phyloP scores from a whole-genome alignment of 35 echinoderm and acorn worm genomes.

The Strongylocentrotus purpuratus region DNA sequence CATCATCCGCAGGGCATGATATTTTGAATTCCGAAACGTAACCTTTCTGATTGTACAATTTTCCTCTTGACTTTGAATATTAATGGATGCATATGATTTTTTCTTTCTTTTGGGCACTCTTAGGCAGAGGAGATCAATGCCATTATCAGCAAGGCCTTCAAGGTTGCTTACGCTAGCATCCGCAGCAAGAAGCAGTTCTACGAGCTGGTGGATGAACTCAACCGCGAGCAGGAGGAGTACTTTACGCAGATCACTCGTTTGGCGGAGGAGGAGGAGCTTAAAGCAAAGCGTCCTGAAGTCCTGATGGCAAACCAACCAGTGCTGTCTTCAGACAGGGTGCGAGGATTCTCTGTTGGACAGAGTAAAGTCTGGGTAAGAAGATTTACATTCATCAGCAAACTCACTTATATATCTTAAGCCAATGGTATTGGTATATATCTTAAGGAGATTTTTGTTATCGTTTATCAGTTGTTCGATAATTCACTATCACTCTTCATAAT shows the following conservation, averaged over 20 bases:
- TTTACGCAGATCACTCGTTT: conserved; percentile 68
- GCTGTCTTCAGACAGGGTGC: conserved; percentile 62
- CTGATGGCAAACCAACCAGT: conserved; percentile 69
- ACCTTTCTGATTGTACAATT: no score
- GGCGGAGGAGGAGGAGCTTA: conserved; percentile 51
- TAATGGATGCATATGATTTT: no score
- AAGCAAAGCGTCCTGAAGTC: conserved; percentile 53
- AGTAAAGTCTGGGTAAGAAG: conserved; percentile 85
- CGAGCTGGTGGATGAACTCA: conserved; percentile 83
- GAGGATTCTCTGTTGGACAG: conserved; percentile 75
- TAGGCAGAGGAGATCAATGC: conserved; percentile 97
- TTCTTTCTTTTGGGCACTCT: neutral
- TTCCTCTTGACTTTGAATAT: no score
- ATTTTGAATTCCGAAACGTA: neutral
- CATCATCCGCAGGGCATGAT: conserved; percentile 66
- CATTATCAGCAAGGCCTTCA: conserved; percentile 94
- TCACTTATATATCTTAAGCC: no score
- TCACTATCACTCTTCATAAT: no score
- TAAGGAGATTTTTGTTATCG: no score
- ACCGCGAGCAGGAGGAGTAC: conserved; percentile 88
- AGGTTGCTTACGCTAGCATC: conserved; percentile 96
- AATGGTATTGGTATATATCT: no score
- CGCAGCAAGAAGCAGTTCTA: conserved; percentile 90
- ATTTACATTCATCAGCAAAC: neutral
- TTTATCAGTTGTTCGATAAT: neutral